Evolutionary conservation across 2,888 invertebrate species (phyloP), one percentile per base, ranked within the genome.

Genomic region (Coleophora flavipennella): DNA sequence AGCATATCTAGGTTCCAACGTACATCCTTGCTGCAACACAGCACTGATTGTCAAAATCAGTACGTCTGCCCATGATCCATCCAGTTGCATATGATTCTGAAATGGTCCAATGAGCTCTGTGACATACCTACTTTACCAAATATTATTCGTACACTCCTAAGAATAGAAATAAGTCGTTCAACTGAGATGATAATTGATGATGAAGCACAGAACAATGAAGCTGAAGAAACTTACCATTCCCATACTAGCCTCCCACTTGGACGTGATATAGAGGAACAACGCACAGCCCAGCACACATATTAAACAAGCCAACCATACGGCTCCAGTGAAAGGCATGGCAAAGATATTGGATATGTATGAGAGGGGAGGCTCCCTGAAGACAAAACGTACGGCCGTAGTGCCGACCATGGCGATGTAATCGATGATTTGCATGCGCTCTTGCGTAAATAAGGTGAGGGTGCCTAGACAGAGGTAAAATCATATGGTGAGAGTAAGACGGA

Each of bases 291-390:
- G 44, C 0, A 88, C 72, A 35, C 89, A 75, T 1, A 84, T 66
- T 8, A 83, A 75, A 33, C 86, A 80, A 1, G 87, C 85, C 32
- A 88, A 52, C 91, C 91, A 92, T 1, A 91, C 91, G 0, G 75
- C 69, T 0, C 67, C 74, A 2, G 86, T 83, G 63, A 92, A 91
- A 0, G 91, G 90, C 2, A 91, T 62, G 0, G 86, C 72, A 64
- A 90, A 91, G 51, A 92, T 88, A 50, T 91, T 92, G 35, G 86
- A 84, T 3, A 91, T 81, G 39, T 87, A 85, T 0, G 91, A 88
- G 0, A 91, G 74, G 0, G 90, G 87, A 0, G 91, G 91, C 44
- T 89, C 88, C 0, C 89, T 81, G 67, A 91, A 91, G 13, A 91
- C 79, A 53, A 91, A 89, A 25, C 81, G 77, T 1, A 87, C 81